Percentiles rank a stretch among this genome's conserved stretches.
Evolutionary conservation across 2,113 vertebrate species (phyloP).

Genomic region (Trogon surrucura): DNA sequence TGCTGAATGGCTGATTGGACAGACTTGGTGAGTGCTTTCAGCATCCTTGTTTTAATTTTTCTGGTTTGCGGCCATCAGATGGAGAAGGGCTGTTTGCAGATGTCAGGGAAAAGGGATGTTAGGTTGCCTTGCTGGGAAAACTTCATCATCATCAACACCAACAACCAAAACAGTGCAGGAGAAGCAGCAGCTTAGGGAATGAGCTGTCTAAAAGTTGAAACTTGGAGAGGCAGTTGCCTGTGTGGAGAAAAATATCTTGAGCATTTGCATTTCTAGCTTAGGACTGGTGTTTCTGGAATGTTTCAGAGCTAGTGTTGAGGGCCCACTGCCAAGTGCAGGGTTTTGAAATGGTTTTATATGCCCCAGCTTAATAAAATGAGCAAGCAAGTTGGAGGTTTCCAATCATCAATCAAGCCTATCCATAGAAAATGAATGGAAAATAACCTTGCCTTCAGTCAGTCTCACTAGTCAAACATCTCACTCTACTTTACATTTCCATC

Average conservation of each 20-base stretch:
- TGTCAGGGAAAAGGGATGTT: not conserved
- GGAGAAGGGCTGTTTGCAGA: not conserved
- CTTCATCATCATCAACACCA: not conserved
- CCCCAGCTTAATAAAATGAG: not conserved
- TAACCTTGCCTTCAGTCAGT: not conserved
- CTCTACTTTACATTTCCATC: not conserved
- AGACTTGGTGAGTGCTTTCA: not conserved
- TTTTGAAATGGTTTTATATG: not conserved
- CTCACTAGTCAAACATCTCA: not conserved
- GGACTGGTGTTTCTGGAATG: too few species aligned
- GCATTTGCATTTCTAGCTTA: too few species aligned
- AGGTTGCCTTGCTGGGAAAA: not conserved
- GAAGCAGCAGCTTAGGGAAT: not conserved
- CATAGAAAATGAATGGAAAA: not conserved
- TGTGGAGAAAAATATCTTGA: too few species aligned
- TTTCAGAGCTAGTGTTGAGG: not conserved
- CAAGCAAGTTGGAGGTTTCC: not conserved
- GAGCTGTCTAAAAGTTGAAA: not conserved
- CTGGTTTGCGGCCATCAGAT: not conserved
- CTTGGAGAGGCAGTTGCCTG: not conserved
- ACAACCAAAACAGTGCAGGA: not conserved
- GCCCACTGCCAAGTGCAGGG: accelerated
- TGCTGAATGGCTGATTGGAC: not conserved
- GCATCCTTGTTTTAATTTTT: not conserved
- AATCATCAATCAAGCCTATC: not conserved